Percentiles rank a stretch among this genome's conserved stretches.
These are phyloP conservation scores for Hepsetus odoe DNA, from an alignment of 2,113 vertebrate genomes.

Conservation along the genomic window DNA sequence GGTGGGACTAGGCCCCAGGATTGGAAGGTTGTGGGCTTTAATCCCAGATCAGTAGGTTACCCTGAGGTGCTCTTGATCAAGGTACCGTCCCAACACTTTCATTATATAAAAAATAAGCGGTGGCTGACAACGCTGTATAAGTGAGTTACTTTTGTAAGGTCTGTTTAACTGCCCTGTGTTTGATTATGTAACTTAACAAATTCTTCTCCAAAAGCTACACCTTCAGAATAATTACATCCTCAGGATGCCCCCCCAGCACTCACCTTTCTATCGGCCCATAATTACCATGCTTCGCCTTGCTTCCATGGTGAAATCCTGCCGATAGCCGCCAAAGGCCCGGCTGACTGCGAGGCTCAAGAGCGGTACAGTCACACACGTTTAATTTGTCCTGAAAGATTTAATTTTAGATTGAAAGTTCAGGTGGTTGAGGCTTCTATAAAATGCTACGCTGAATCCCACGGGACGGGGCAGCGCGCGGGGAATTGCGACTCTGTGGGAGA, in stretches of 20 bases:
- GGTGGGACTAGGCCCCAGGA: no score
- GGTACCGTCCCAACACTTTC: no score
- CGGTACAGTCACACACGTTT: constrained; percentile 20
- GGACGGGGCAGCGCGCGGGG: constrained; percentile 1
- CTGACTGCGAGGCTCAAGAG: constrained; percentile 23
- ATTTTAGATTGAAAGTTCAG: constrained; percentile 48
- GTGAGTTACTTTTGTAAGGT: neutral
- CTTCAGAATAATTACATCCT: constrained; percentile 16
- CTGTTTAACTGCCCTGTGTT: neutral
- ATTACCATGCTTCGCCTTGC: constrained; percentile 18
- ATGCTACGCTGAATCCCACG: neutral
- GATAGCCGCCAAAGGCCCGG: constrained; percentile 16
- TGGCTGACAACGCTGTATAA: no score
- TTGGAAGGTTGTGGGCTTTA: no score
- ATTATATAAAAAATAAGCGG: no score
- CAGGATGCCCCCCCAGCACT: neutral
- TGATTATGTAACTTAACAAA: neutral
- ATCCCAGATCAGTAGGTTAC: no score
- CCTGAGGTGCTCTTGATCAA: no score
- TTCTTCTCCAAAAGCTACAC: neutral
- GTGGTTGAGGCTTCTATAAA: constrained; percentile 20
- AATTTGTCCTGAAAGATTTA: constrained; percentile 47
- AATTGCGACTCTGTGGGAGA: constrained; percentile 20
- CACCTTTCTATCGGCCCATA: constrained; percentile 1
- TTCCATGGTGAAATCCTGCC: constrained; percentile 6